Evolutionary conservation across 2,888 invertebrate genomes (phyloP).

Genomic region (Cheilosia soror): DNA sequence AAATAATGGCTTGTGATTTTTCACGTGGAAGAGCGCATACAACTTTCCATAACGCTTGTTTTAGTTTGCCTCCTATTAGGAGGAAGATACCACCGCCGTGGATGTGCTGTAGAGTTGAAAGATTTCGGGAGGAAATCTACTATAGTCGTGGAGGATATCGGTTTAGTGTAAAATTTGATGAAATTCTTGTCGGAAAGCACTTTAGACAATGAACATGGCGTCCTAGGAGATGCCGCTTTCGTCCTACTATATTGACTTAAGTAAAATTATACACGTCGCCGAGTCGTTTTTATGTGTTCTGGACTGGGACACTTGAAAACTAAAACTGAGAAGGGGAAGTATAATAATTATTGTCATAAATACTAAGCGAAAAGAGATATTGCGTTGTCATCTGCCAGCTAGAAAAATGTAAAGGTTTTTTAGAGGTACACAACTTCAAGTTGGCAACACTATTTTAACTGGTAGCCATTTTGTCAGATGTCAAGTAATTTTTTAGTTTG

Average conservation of each 20-base stretch:
- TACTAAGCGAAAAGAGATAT: too few relatives aligned
- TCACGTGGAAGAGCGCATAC: constrained; percentile 72
- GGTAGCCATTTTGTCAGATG: too few relatives aligned
- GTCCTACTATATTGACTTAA: constrained; percentile 18
- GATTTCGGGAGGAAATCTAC: constrained; percentile 27
- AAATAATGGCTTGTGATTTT: constrained; percentile 70
- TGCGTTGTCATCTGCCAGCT: too few relatives aligned
- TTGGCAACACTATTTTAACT: too few relatives aligned
- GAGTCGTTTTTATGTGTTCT: not conserved
- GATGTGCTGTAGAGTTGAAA: not conserved
- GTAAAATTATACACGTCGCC: not conserved
- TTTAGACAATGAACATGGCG: constrained; percentile 51
- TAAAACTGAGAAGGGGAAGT: too few relatives aligned
- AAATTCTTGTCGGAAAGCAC: constrained; percentile 23
- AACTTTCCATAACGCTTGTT: constrained; percentile 68
- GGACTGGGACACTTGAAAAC: too few relatives aligned
- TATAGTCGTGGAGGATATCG: constrained; percentile 2
- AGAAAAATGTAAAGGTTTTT: too few relatives aligned
- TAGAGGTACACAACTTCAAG: too few relatives aligned
- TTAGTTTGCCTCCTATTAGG: constrained; percentile 47
- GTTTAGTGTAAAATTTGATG: constrained; percentile 34
- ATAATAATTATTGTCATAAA: too few relatives aligned
- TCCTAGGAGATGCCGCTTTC: not conserved
- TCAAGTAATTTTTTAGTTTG: too few relatives aligned
- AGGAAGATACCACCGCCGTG: constrained; percentile 21